Percentiles rank a stretch among this genome's conserved stretches.
phyloP scores from a whole-genome alignment of 2,113 vertebrate species.

The Stigmatopora nigra region DNA sequence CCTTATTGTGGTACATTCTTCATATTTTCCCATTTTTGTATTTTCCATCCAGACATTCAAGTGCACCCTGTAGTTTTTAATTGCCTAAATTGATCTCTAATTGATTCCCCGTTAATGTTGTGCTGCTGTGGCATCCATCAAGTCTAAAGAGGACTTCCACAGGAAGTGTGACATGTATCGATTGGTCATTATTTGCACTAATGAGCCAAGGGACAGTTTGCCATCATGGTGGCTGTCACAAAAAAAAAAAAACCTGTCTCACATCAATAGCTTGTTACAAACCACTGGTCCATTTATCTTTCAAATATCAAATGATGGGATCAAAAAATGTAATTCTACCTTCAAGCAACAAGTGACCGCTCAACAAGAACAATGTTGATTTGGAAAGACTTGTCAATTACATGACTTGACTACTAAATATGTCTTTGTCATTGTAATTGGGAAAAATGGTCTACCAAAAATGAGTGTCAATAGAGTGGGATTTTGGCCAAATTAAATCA shows the following conservation, averaged over 20 bases:
- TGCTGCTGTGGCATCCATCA: constrained; percentile 1
- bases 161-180: constrained; percentile 1
- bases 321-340: not conserved
- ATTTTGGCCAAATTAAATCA: not conserved
- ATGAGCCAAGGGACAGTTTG: not conserved
- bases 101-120: not conserved
- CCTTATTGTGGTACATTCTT: not conserved
- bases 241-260: not conserved
- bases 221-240: not conserved
- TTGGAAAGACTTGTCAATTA: not conserved
- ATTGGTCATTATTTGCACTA: constrained; percentile 10
- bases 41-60: not conserved
- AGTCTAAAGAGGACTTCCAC: constrained; percentile 2
- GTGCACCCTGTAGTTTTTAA: not conserved
- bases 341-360: not conserved
- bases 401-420: constrained; percentile 3
- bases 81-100: not conserved
- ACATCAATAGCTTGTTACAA: not conserved
- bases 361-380: not conserved
- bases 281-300: not conserved
- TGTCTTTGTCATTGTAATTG: constrained; percentile 1
- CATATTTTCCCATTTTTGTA: not conserved
- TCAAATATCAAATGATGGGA: not conserved
- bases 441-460: not conserved
- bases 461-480: not conserved